Conservation (phyloP, 2,113 vertebrate species). For the Stigmatopora nigra region DNA sequence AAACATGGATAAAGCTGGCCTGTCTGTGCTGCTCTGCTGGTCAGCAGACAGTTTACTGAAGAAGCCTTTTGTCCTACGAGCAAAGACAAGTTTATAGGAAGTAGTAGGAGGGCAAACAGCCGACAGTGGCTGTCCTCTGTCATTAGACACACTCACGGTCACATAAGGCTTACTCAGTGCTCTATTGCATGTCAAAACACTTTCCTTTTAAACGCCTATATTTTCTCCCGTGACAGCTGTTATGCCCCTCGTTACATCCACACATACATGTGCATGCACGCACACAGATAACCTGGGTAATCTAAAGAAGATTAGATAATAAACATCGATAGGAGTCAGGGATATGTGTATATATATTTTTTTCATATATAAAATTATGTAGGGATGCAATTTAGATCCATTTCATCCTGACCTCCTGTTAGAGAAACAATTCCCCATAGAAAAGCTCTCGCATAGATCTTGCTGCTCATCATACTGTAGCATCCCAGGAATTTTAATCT, state of each 20-base stretch:
- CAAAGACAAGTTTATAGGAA: slow-evolving; percentile 51
- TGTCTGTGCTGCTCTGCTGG: slow-evolving; percentile 19
- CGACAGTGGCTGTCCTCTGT: slow-evolving; percentile 48
- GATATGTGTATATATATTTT: background rate
- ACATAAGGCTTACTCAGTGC: slow-evolving; percentile 31
- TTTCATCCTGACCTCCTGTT: slow-evolving; percentile 35
- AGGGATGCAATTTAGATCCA: slow-evolving; percentile 18
- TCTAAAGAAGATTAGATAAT: slow-evolving; percentile 11
- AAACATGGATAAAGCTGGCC: slow-evolving; percentile 29
- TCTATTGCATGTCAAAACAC: slow-evolving; percentile 55
- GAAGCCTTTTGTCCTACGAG: slow-evolving; percentile 49
- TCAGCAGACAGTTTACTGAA: slow-evolving; percentile 38
- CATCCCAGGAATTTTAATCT: slow-evolving; percentile 62
- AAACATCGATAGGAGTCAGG: background rate
- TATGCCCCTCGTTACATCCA: slow-evolving; percentile 18
- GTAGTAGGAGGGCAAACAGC: slow-evolving; percentile 48
- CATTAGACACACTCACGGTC: slow-evolving; percentile 43
- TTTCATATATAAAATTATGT: slow-evolving; percentile 4
- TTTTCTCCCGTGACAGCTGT: slow-evolving; percentile 40
- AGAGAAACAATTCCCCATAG: slow-evolving; percentile 18
- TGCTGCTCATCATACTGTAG: slow-evolving; percentile 36
- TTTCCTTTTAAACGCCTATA: slow-evolving; percentile 48
- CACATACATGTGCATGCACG: background rate
- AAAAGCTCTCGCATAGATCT: slow-evolving; percentile 23
- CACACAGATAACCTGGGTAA: background rate